Conservation (phyloP, 2,888 invertebrate genomes). For the Drosophila longiperda region DNA sequence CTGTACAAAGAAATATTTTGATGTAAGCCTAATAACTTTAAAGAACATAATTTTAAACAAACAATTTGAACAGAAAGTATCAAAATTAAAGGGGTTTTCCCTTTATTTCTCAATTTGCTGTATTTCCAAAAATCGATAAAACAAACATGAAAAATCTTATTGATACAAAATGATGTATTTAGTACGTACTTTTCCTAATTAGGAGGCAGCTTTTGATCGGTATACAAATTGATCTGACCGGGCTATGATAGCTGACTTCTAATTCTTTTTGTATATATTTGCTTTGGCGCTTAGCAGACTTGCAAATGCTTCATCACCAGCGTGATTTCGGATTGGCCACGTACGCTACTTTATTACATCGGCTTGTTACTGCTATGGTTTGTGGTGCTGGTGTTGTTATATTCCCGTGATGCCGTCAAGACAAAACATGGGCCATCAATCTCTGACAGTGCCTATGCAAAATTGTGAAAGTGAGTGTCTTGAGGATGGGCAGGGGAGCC, state of each 20-base stretch:
- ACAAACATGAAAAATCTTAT: not conserved
- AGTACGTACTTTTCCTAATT: not conserved
- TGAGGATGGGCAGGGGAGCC: not conserved
- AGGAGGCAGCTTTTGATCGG: not conserved
- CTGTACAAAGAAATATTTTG: not conserved
- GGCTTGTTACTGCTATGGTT: slow-evolving; percentile 51
- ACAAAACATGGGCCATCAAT: slow-evolving; percentile 59
- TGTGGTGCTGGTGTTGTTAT: slow-evolving; percentile 30
- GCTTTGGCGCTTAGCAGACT: not conserved
- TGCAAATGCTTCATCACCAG: not conserved
- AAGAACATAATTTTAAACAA: not conserved
- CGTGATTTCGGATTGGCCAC: slow-evolving; percentile 18
- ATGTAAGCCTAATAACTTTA: not conserved
- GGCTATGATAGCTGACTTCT: not conserved
- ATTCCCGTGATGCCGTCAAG: slow-evolving; percentile 52
- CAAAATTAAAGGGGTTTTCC: not conserved
- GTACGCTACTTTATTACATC: slow-evolving; percentile 49
- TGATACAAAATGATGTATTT: not conserved
- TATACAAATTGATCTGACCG: not conserved
- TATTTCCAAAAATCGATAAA: not conserved
- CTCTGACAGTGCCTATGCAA: slow-evolving; percentile 63
- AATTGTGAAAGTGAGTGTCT: slow-evolving; percentile 22
- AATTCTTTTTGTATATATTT: not conserved
- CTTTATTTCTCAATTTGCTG: too few relatives aligned
- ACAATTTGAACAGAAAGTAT: not conserved